A percentile compares a stretch with the other conserved stretches of the same genome.
Evolutionary conservation across 2,888 invertebrate species (phyloP).

Genomic region (Nephrocerus scutellatus): DNA sequence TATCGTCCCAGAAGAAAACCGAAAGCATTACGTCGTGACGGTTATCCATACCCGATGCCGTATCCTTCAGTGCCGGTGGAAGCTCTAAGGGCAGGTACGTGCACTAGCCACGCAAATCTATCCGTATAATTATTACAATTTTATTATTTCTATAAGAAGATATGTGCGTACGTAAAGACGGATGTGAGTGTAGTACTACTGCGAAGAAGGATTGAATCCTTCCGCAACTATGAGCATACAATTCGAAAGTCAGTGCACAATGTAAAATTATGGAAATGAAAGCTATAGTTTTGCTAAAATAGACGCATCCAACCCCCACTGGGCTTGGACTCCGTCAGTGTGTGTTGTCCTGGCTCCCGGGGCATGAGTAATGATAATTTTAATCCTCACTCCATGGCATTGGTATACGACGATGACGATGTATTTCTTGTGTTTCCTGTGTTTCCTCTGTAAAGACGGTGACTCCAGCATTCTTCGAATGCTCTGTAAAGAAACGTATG

Average conservation of each 20-base stretch:
- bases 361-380: slow-evolving; percentile 20
- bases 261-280: slow-evolving; percentile 24
- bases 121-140: too few species aligned
- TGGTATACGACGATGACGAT: too few species aligned
- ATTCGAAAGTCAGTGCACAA: too few species aligned
- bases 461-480: too few species aligned
- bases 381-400: slow-evolving; percentile 18
- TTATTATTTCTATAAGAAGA: too few species aligned
- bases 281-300: slow-evolving; percentile 3
- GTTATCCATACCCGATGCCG: slow-evolving; percentile 86
- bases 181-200: too few species aligned
- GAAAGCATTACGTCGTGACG: slow-evolving; percentile 80
- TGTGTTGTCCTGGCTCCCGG: slow-evolving; percentile 5
- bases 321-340: slow-evolving; percentile 12
- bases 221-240: slow-evolving; percentile 22
- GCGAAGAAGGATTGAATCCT: slow-evolving; percentile 14
- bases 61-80: slow-evolving; percentile 89
- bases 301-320: neutral
- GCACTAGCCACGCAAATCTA: slow-evolving; percentile 1
- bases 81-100: slow-evolving; percentile 76
- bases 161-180: too few species aligned
- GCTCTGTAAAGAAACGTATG: too few species aligned
- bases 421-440: too few species aligned
- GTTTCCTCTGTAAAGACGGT: too few species aligned
- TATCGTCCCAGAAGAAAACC: slow-evolving; percentile 85